phyloP scores from a whole-genome alignment of 2,888 invertebrate genomes.

The Teleogryllus oceanicus region DNA sequence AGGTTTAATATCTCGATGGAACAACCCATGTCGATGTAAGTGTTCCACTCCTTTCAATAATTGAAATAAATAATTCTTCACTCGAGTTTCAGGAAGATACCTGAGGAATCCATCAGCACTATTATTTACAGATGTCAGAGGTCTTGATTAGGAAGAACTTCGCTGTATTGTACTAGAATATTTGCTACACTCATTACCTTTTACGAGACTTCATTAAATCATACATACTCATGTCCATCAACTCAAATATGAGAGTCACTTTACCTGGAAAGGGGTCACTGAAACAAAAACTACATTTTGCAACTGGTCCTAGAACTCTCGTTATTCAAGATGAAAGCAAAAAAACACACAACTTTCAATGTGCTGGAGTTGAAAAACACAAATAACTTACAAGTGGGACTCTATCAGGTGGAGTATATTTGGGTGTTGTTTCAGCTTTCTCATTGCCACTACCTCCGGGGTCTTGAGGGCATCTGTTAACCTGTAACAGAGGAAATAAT shows the following conservation, averaged over 20 bases:
- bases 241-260: slow-evolving; percentile 60
- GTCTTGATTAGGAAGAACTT: background rate
- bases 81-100: slow-evolving; percentile 53
- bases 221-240: slow-evolving; percentile 68
- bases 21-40: slow-evolving; percentile 59
- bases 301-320: too few relatives aligned
- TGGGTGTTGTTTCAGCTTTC: slow-evolving; percentile 57
- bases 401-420: slow-evolving; percentile 62
- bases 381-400: slow-evolving; percentile 57
- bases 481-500: slow-evolving; percentile 43
- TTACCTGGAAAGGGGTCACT: slow-evolving; percentile 59
- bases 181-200: slow-evolving; percentile 43
- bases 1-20: slow-evolving; percentile 68
- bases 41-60: slow-evolving; percentile 59
- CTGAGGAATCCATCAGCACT: slow-evolving; percentile 42
- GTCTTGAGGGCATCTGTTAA: slow-evolving; percentile 51
- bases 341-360: slow-evolving; percentile 12
- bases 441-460: slow-evolving; percentile 60
- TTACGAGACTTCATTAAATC: slow-evolving; percentile 58
- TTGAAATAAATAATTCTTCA: slow-evolving; percentile 59
- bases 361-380: background rate
- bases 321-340: slow-evolving; percentile 23
- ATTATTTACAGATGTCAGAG: background rate
- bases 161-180: background rate
- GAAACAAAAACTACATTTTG: slow-evolving; percentile 33